Conservation (phyloP, 2,113 vertebrate genomes). For the Marmota flaviventris region DNA sequence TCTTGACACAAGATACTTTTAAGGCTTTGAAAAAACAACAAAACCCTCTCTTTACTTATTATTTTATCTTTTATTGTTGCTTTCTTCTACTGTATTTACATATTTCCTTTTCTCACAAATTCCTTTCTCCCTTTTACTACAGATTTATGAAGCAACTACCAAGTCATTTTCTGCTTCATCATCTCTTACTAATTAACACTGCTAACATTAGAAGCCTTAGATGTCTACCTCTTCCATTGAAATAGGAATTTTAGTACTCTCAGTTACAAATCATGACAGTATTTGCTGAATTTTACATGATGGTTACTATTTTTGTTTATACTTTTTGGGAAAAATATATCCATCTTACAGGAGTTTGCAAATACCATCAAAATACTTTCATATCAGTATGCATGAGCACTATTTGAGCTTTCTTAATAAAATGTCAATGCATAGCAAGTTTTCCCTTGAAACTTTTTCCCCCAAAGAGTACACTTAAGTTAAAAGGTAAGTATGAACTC, state of each 20-base stretch:
- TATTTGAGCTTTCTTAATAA: background rate
- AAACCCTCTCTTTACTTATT: background rate
- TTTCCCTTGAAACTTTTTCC: background rate
- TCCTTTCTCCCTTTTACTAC: background rate
- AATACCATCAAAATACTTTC: background rate
- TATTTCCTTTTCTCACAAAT: background rate
- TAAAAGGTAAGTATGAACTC: background rate
- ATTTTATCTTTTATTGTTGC: background rate
- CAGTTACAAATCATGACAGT: background rate
- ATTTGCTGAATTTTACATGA: background rate
- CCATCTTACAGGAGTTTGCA: background rate
- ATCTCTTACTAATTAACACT: background rate
- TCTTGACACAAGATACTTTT: background rate
- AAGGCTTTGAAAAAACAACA: background rate
- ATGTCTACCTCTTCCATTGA: background rate
- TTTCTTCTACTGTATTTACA: background rate
- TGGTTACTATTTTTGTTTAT: background rate
- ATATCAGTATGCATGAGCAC: background rate
- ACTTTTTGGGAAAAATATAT: background rate
- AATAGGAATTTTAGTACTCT: background rate
- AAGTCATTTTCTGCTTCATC: background rate
- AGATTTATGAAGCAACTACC: background rate
- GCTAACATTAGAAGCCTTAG: background rate
- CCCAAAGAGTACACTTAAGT: background rate
- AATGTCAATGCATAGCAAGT: background rate